Percentiles rank a stretch among this genome's conserved stretches.
Evolutionary conservation across 2,113 vertebrate genomes (phyloP).

Genomic region (Colistium nudipinnis): DNA sequence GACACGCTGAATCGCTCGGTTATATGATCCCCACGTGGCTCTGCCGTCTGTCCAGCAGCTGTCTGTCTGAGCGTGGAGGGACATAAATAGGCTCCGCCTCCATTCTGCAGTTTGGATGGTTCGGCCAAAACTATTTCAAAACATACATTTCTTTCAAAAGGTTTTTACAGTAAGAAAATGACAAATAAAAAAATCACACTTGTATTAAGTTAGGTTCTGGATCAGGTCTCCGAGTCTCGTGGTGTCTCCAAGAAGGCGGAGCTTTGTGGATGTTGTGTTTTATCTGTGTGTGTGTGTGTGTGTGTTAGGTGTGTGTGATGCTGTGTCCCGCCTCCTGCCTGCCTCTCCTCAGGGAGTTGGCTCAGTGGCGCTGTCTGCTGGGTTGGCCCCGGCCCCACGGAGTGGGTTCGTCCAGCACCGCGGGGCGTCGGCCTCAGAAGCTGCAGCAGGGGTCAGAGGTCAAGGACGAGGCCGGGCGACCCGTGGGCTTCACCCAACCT

Average conservation of each 20-base stretch:
- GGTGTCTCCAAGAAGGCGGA: no score
- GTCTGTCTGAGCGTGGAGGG: conserved; percentile 8
- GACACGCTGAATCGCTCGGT: conserved; percentile 13
- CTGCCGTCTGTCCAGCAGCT: conserved; percentile 41
- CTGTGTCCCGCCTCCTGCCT: conserved; percentile 80
- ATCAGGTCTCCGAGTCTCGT: no score
- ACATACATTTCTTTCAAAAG: no score
- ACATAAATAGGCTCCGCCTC: no score
- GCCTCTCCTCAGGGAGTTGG: conserved; percentile 80
- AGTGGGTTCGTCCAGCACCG: conserved; percentile 34
- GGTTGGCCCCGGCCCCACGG: conserved; percentile 71
- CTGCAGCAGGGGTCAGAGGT: conserved; percentile 54
- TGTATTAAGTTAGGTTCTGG: no score
- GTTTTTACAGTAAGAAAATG: no score
- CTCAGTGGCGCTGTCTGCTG: conserved; percentile 80
- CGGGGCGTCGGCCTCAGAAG: conserved; percentile 41
- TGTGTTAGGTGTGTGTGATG: conserved; percentile 57
- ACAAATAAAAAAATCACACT: no score
- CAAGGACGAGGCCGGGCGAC: conserved; percentile 46
- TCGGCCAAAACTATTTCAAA: no score
- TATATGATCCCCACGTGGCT: conserved; percentile 32
- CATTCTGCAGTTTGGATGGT: no score
- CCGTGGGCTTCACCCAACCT: conserved; percentile 70
- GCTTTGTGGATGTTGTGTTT: conserved; percentile 7
- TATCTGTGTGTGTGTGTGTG: conserved; percentile 22